Conservation (phyloP, 2,113 vertebrate genomes). For the Chitala chitala region DNA sequence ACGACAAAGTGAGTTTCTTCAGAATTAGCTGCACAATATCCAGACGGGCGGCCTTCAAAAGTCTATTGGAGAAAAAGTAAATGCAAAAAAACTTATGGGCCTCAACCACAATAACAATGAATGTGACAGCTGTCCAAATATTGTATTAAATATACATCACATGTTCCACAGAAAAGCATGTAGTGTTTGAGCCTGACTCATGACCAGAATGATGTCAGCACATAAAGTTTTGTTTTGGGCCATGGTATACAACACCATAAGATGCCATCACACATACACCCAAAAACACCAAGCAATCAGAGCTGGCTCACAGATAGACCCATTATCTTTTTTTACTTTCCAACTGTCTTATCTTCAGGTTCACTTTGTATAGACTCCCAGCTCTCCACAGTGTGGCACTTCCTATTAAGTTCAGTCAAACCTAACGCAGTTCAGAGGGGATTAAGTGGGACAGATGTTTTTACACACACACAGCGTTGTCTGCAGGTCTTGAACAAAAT, state of each 20-base stretch:
- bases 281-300: background rate
- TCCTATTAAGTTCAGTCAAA: no score
- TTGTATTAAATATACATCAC: background rate
- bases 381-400: no score
- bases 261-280: background rate
- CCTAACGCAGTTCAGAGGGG: no score
- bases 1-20: background rate
- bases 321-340: no score
- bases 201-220: background rate
- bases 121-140: no score
- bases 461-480: no score
- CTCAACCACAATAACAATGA: no score
- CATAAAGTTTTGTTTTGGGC: conserved; percentile 1
- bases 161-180: background rate
- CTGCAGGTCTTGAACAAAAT: no score
- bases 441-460: no score
- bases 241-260: background rate
- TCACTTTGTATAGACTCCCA: no score
- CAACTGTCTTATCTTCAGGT: no score
- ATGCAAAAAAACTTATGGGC: background rate
- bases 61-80: background rate
- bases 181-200: background rate
- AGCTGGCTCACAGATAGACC: background rate
- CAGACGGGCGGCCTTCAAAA: conserved; percentile 2
- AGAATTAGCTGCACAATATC: background rate